Base-by-base conservation (phyloP, 1,140 invertebrate genomes). In the Zaprionus africanus region DNA sequence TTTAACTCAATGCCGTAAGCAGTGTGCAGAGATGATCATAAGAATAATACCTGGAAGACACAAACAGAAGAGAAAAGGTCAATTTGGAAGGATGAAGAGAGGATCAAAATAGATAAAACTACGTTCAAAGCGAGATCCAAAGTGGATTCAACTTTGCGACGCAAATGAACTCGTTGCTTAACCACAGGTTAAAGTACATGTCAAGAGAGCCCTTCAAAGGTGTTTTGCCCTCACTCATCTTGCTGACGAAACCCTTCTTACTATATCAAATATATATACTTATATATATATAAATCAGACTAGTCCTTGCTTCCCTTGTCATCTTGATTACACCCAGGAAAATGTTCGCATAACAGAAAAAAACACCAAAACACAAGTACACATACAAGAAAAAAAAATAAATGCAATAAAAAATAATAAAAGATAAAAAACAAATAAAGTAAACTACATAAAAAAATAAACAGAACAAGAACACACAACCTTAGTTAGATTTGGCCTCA, bases 1-100 rank as follows among this genome's bases (percentile, higher is more conserved):
- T 60, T 43, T 19, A 56, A 54, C 70, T 53, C 13, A 59, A 59
- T 72, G 54, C 59, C 59, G 22, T 22, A 56, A 46, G 59, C 61
- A 56, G 59, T 64, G 36, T 71, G 61, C 56, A 65, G 56, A 31
- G 54, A 51, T 59, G 34, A 31, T 73, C 63, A 66, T 66, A 66
- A 66, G 57, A 73, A 73, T 53, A 60, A n/a, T 73, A 75, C 41
- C 72, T 75, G 65, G 0, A 68, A 75, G 22, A 17, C 15, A 46
- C 2, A 46, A 12, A 22, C 15, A 5, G 7, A 6, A 67, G 31
- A 46, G 49, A 22, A 4, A 49, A 19, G 4, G 11, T 51, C 22
- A 22, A 19, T 51, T 22, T 31, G 28, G 28, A 3, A 22, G 3
- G 6, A 46, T 7, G 0, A 2, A 46, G 11, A 41, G 2, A 41